A percentile compares a stretch with the other conserved stretches of the same genome.
Conservation (phyloP, 2,888 invertebrate species). For the Drosophila austrosaltans region DNA sequence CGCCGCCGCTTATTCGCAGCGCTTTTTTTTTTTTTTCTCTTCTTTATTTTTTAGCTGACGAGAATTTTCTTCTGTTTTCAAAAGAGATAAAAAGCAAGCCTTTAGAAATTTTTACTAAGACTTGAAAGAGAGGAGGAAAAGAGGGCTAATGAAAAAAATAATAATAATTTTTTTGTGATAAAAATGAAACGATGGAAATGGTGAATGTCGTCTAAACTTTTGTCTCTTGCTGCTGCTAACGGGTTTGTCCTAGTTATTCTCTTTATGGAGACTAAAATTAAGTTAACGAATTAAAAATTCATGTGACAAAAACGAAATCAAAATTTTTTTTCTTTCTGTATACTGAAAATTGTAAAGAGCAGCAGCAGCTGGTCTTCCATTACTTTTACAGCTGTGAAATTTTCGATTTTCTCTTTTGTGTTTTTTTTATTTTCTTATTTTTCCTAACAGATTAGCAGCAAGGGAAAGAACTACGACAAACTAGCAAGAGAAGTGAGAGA, state of each 20-base stretch:
- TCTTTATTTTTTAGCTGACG: conserved; percentile 25
- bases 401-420: background rate
- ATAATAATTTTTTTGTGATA: background rate
- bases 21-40: conserved; percentile 19
- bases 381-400: conserved; percentile 5
- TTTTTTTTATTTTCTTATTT: background rate
- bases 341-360: background rate
- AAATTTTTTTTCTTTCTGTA: background rate
- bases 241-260: conserved; percentile 4
- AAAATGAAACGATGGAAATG: conserved; percentile 12
- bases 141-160: background rate
- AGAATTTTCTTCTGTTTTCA: background rate
- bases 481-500: conserved; percentile 19
- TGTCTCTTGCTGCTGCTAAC: conserved; percentile 3
- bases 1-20: background rate
- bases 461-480: conserved; percentile 19
- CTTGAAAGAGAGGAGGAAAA: background rate
- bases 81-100: conserved; percentile 10
- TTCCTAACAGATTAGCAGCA: conserved; percentile 55
- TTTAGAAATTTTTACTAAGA: background rate
- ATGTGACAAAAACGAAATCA: background rate
- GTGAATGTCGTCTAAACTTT: conserved; percentile 2
- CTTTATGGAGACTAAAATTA: conserved; percentile 21
- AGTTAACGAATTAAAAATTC: conserved; percentile 7
- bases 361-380: background rate